These are phyloP conservation scores for Zaprionus ghesquierei DNA, from an alignment of 1,140 invertebrate genomes.

Conservation along the genomic window DNA sequence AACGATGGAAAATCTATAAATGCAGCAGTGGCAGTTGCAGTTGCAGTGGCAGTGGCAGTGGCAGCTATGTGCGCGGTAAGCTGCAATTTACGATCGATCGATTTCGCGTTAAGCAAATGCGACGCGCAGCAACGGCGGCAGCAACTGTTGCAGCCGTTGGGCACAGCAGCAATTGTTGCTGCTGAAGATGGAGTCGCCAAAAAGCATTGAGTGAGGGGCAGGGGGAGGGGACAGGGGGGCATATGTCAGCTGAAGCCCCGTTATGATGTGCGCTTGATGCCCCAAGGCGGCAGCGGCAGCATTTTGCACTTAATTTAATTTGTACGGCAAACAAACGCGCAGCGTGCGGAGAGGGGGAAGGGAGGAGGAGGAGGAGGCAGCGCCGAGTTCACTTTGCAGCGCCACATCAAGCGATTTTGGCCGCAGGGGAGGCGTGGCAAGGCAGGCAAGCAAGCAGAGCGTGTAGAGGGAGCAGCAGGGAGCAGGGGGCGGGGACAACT, in stretches of 20 bases:
- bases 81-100: slow-evolving; percentile 72
- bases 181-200: slow-evolving; percentile 10
- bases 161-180: slow-evolving; percentile 15
- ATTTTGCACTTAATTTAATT: slow-evolving; percentile 79
- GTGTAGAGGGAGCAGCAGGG: neutral
- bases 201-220: neutral
- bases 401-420: slow-evolving; percentile 60
- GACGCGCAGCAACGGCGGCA: slow-evolving; percentile 16
- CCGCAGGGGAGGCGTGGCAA: slow-evolving; percentile 52
- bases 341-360: neutral
- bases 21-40: slow-evolving; percentile 36
- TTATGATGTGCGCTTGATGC: slow-evolving; percentile 63
- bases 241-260: slow-evolving; percentile 54
- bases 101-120: slow-evolving; percentile 69
- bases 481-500: slow-evolving; percentile 10
- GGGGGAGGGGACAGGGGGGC: neutral
- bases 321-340: slow-evolving; percentile 62
- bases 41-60: too few species aligned
- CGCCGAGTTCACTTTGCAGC: slow-evolving; percentile 27
- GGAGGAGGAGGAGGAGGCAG: neutral
- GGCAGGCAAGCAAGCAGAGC: neutral
- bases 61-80: slow-evolving; percentile 46
- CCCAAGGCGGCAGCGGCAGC: slow-evolving; percentile 32
- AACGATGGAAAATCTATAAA: slow-evolving; percentile 53
- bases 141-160: slow-evolving; percentile 4